Conservation (phyloP, 2,797 vertebrate species). For the Oreochromis grahami region DNA sequence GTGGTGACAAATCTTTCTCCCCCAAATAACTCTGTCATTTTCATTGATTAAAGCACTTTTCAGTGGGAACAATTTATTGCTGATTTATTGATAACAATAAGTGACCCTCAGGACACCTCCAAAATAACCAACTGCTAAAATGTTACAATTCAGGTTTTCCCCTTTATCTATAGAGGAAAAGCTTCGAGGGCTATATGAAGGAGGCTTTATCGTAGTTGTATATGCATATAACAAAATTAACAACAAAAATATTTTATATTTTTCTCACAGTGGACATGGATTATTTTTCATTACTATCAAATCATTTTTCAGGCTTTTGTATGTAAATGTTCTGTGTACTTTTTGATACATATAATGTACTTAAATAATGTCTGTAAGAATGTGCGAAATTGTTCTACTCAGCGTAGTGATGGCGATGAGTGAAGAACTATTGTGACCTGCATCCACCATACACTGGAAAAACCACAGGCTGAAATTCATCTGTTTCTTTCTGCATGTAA, state of each 20-base stretch:
- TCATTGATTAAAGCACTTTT: background rate
- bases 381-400: background rate
- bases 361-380: background rate
- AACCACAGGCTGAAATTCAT: background rate
- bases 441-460: background rate
- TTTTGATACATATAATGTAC: background rate
- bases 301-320: background rate
- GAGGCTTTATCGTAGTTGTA: background rate
- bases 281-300: background rate
- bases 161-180: background rate
- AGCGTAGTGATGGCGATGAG: background rate
- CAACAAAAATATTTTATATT: background rate
- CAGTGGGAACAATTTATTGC: background rate
- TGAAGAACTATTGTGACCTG: background rate
- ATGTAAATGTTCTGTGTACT: background rate
- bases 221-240: background rate
- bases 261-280: background rate
- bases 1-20: background rate
- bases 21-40: background rate
- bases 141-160: background rate
- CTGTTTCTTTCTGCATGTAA: background rate
- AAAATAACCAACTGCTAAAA: background rate
- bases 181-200: background rate
- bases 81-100: background rate
- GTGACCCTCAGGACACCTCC: background rate